A percentile compares a stretch with the other conserved stretches of the same genome.
Evolutionary conservation across 2,113 vertebrate species (phyloP).

Genomic region (Pachyramphus minor): DNA sequence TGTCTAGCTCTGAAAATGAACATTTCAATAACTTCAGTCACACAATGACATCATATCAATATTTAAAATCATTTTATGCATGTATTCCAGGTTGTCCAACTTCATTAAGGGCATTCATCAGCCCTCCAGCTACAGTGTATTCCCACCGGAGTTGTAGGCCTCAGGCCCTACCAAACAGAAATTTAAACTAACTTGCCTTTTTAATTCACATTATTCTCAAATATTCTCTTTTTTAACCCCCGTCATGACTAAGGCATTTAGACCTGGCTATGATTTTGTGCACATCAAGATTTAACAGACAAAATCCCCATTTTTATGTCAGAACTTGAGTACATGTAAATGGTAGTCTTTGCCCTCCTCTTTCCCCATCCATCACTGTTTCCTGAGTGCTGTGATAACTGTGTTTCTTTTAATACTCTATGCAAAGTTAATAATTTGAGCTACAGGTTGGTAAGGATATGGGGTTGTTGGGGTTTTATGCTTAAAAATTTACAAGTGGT

Average conservation of each 20-base stretch:
- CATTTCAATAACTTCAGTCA: constrained; percentile 90
- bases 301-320: constrained; percentile 45
- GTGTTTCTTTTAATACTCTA: not conserved
- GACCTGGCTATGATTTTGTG: constrained; percentile 41
- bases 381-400: not conserved
- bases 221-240: constrained; percentile 71
- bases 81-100: constrained; percentile 98
- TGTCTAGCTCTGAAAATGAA: constrained; percentile 92
- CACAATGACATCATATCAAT: constrained; percentile 94
- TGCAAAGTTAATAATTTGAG: constrained; percentile 50
- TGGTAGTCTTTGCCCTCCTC: not conserved
- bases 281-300: constrained; percentile 48
- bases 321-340: not conserved
- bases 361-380: not conserved
- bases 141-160: constrained; percentile 83
- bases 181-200: constrained; percentile 83
- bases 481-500: constrained; percentile 60
- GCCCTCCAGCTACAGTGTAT: constrained; percentile 80
- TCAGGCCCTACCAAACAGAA: constrained; percentile 84
- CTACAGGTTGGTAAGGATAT: not conserved
- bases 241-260: constrained; percentile 71
- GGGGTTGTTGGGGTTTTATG: not conserved
- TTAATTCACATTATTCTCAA: constrained; percentile 81
- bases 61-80: constrained; percentile 99
- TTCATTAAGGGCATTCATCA: constrained; percentile 99